Conservation (phyloP, 1,140 invertebrate genomes). For the Heliothis subflexa region DNA sequence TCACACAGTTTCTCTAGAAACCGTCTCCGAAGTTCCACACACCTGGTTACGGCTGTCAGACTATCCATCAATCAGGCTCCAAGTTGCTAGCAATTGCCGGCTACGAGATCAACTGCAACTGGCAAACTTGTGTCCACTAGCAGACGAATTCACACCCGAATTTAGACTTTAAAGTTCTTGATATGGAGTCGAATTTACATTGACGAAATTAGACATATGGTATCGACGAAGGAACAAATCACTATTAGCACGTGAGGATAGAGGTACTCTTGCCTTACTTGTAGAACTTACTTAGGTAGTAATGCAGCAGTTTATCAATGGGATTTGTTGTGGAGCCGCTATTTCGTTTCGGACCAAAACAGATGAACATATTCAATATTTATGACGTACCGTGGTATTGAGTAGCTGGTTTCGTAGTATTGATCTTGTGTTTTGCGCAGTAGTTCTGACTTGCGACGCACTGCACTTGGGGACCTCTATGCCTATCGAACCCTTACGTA, state of each 20-base stretch:
- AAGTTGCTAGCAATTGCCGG: slow-evolving; percentile 65
- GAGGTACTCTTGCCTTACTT: slow-evolving; percentile 65
- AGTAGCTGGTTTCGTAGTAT: neutral
- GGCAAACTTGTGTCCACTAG: slow-evolving; percentile 49
- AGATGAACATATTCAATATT: neutral
- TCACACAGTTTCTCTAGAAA: slow-evolving; percentile 64
- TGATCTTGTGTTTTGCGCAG: neutral
- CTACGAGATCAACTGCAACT: slow-evolving; percentile 73
- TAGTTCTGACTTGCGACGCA: neutral
- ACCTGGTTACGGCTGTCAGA: slow-evolving; percentile 71
- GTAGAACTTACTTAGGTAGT: slow-evolving; percentile 40
- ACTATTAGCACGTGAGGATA: slow-evolving; percentile 69
- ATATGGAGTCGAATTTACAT: slow-evolving; percentile 56
- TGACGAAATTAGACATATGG: slow-evolving; percentile 56
- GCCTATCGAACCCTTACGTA: no score
- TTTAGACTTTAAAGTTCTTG: slow-evolving; percentile 42
- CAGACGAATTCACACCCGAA: slow-evolving; percentile 19
- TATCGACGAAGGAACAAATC: slow-evolving; percentile 65
- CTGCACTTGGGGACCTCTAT: no score
- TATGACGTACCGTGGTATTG: neutral
- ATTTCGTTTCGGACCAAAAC: slow-evolving; percentile 13
- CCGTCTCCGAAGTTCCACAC: slow-evolving; percentile 53
- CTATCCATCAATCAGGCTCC: slow-evolving; percentile 75
- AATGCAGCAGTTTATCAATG: slow-evolving; percentile 47
- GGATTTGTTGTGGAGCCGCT: slow-evolving; percentile 31